phyloP scores from a whole-genome alignment of 2,888 invertebrate species.

The Nezara viridula region DNA sequence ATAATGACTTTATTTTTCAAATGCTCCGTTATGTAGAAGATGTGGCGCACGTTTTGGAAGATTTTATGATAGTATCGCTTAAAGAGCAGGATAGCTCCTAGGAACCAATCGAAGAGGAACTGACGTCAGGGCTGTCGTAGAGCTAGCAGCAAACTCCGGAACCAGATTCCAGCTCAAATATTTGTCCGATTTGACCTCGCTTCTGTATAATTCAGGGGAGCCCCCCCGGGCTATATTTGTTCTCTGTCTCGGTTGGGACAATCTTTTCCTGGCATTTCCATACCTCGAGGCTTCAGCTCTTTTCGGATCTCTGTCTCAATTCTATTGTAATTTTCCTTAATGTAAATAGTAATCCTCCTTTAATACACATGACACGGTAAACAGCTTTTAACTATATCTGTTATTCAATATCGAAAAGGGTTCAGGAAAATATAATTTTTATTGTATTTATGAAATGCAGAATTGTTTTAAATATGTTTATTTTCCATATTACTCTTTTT shows the following conservation, averaged over 20 bases:
- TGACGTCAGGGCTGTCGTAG: background rate
- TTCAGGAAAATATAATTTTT: too few relatives aligned
- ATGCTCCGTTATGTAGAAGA: too few relatives aligned
- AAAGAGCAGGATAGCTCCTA: background rate
- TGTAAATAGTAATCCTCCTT: background rate
- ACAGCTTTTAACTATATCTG: background rate
- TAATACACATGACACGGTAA: background rate
- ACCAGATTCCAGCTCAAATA: conserved; percentile 29
- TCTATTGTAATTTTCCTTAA: background rate
- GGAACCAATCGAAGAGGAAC: background rate
- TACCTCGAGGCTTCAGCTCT: background rate
- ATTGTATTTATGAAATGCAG: too few relatives aligned
- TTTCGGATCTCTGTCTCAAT: background rate
- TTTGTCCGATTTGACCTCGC: conserved; percentile 35
- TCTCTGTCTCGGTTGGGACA: background rate
- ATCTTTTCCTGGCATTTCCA: background rate
- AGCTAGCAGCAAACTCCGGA: conserved; percentile 13
- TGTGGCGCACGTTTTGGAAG: background rate
- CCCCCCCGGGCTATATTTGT: conserved; percentile 8
- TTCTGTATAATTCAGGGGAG: conserved; percentile 2
- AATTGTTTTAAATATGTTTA: too few relatives aligned
- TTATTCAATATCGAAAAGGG: background rate
- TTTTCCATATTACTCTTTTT: too few relatives aligned
- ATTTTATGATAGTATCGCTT: background rate
- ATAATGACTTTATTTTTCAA: too few relatives aligned